A percentile compares a stretch with the other conserved stretches of the same genome.
Evolutionary conservation across 2,888 invertebrate genomes (phyloP).

Genomic region (Chesias legatella): DNA sequence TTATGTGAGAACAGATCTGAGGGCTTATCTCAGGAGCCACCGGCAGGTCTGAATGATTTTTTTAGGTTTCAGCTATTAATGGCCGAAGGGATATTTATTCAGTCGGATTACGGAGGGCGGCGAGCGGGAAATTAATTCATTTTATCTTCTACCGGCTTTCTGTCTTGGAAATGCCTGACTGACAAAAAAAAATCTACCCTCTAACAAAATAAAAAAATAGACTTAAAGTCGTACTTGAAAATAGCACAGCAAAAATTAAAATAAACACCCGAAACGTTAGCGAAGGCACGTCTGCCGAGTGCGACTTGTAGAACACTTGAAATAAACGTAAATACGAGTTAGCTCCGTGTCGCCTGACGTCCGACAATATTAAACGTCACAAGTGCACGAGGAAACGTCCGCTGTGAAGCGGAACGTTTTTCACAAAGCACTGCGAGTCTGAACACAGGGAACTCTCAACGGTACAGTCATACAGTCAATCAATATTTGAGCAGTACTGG

Average conservation of each 20-base stretch:
- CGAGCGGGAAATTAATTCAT: conserved; percentile 17
- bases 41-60: conserved; percentile 23
- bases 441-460: conserved; percentile 1
- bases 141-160: conserved; percentile 10
- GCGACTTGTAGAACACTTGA: conserved; percentile 1
- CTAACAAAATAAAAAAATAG: too few relatives aligned
- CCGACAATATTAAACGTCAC: conserved; percentile 3
- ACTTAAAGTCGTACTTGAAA: not conserved
- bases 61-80: conserved; percentile 26
- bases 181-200: too few relatives aligned
- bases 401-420: not conserved
- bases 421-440: conserved; percentile 7
- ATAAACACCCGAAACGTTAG: not conserved
- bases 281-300: not conserved
- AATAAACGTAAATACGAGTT: not conserved
- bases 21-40: conserved; percentile 15
- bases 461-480: conserved; percentile 15
- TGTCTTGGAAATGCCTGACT: too few relatives aligned
- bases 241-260: not conserved
- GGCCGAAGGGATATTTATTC: conserved; percentile 27
- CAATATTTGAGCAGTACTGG: conserved; percentile 20
- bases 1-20: not conserved
- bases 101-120: conserved; percentile 21
- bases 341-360: not conserved
- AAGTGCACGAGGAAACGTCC: conserved; percentile 2